Conservation (phyloP, 2,113 vertebrate genomes). For the Phylloscopus whistleri region DNA sequence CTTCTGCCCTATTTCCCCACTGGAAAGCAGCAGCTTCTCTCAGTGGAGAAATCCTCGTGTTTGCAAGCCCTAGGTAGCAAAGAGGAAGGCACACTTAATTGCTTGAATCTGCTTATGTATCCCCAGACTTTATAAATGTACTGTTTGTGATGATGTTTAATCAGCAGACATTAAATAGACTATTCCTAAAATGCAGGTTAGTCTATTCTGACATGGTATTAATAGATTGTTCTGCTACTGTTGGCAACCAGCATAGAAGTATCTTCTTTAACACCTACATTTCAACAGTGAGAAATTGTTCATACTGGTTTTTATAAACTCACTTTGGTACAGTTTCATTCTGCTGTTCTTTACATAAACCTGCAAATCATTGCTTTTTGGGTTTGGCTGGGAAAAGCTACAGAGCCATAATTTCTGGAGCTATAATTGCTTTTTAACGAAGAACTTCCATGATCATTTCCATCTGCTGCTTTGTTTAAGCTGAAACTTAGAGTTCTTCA, state of each 20-base stretch:
- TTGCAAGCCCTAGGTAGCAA: not conserved
- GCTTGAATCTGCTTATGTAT: not conserved
- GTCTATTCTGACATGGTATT: not conserved
- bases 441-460: not conserved
- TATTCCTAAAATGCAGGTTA: not conserved
- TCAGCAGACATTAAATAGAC: not conserved
- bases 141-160: not conserved
- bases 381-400: not conserved
- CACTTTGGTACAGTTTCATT: not conserved
- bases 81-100: not conserved
- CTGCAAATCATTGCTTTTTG: not conserved
- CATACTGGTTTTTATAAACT: not conserved
- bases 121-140: not conserved
- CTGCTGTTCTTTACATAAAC: not conserved
- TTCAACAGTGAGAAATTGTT: not conserved
- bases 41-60: not conserved
- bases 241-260: not conserved
- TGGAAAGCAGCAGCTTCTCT: not conserved
- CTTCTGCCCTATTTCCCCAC: not conserved
- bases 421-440: not conserved
- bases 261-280: not conserved
- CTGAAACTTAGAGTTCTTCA: not conserved
- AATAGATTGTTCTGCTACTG: not conserved
- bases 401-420: not conserved
- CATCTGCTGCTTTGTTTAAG: not conserved